Evolutionary conservation across 2,888 invertebrate species (phyloP).

Genomic region (Monopis laevigella): DNA sequence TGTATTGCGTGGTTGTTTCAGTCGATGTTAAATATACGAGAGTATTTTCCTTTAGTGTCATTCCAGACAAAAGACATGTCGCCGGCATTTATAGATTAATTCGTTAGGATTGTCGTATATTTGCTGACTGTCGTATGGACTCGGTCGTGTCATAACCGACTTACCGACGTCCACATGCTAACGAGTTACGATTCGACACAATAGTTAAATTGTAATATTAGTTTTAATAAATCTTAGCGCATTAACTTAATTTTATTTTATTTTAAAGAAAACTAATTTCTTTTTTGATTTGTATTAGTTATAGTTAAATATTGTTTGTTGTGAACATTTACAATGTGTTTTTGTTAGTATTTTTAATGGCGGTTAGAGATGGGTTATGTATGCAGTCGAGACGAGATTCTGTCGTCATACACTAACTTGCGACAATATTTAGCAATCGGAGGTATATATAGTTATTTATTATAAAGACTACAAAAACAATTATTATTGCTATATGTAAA

Average conservation of each 20-base stretch:
- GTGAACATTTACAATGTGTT: not conserved
- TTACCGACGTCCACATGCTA: too few relatives aligned
- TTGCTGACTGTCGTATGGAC: not conserved
- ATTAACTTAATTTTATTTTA: not conserved
- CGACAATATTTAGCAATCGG: constrained; percentile 66
- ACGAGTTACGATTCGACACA: too few relatives aligned
- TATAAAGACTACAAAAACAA: constrained; percentile 58
- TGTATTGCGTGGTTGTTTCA: too few relatives aligned
- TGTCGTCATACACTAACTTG: constrained; percentile 33
- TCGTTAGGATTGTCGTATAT: constrained; percentile 24
- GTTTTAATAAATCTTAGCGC: not conserved
- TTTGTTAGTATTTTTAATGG: not conserved
- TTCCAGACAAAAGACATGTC: constrained; percentile 66
- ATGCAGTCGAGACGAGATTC: not conserved
- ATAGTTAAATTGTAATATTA: not conserved
- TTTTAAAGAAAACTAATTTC: constrained; percentile 1
- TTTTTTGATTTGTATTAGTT: not conserved
- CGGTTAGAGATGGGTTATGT: not conserved
- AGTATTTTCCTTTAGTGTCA: constrained; percentile 38
- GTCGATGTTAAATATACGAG: not conserved
- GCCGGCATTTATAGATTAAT: constrained; percentile 63
- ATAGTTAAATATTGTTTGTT: constrained; percentile 5
- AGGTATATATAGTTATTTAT: constrained; percentile 56
- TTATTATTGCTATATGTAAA: constrained; percentile 64
- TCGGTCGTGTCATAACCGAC: too few relatives aligned